Evolutionary conservation across 2,888 invertebrate genomes (phyloP).

Genomic region (Temnothorax unifasciatus): DNA sequence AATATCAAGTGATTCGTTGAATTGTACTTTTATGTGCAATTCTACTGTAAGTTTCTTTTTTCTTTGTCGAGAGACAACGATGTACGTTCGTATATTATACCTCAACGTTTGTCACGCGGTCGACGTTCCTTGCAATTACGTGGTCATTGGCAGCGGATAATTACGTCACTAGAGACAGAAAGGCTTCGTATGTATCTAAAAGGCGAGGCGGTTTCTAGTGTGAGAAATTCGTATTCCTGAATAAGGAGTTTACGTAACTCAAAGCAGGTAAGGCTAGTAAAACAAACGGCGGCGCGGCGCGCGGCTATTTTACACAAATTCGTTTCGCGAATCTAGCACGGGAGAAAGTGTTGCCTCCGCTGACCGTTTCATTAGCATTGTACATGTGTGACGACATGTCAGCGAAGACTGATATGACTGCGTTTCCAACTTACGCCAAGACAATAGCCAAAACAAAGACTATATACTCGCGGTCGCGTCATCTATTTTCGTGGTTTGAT

Average conservation of each 20-base stretch:
- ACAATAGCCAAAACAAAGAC: not conserved
- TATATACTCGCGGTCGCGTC: not conserved
- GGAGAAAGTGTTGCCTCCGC: slow-evolving; percentile 65
- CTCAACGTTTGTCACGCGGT: not conserved
- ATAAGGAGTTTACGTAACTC: slow-evolving; percentile 59
- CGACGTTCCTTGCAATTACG: slow-evolving; percentile 36
- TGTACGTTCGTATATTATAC: not conserved
- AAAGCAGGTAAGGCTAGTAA: slow-evolving; percentile 16
- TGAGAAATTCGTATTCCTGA: slow-evolving; percentile 53
- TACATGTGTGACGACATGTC: slow-evolving; percentile 37
- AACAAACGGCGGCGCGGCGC: not conserved
- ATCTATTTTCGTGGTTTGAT: not conserved
- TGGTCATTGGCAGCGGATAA: slow-evolving; percentile 50
- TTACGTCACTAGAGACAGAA: slow-evolving; percentile 45
- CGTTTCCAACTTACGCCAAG: not conserved
- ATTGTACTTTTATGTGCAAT: not conserved
- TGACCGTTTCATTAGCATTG: slow-evolving; percentile 62
- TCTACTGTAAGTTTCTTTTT: not conserved
- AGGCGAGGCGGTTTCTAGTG: slow-evolving; percentile 30
- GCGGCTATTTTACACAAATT: slow-evolving; percentile 55
- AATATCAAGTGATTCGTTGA: slow-evolving; percentile 6
- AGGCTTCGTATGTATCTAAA: slow-evolving; percentile 34
- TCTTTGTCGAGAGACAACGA: not conserved
- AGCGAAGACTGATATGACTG: slow-evolving; percentile 38
- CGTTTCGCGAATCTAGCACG: slow-evolving; percentile 62